phyloP scores from a whole-genome alignment of 1,140 invertebrate genomes.

The Macrobrachium nipponense region DNA sequence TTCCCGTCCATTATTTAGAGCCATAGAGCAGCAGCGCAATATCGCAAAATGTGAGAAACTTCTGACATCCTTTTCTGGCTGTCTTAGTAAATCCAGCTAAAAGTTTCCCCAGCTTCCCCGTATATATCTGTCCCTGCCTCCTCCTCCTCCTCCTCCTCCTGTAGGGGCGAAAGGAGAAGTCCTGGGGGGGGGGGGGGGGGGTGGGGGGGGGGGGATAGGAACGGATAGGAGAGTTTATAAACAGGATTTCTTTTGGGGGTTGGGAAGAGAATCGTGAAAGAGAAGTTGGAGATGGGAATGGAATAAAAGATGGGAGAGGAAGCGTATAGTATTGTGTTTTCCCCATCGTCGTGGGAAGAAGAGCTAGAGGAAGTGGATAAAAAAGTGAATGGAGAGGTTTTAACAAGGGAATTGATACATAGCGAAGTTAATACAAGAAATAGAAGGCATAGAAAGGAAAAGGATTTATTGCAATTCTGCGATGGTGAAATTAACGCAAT shows the following conservation, averaged over 20 bases:
- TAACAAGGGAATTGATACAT: background rate
- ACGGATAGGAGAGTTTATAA: too few species aligned
- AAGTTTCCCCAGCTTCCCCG: background rate
- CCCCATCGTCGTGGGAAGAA: too few species aligned
- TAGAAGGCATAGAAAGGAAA: background rate
- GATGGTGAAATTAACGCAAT: background rate
- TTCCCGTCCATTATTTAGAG: too few species aligned
- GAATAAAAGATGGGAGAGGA: background rate
- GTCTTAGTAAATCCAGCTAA: constrained; percentile 42
- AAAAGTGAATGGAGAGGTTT: background rate
- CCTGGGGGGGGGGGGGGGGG: background rate
- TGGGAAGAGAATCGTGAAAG: background rate
- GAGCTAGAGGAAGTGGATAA: too few species aligned
- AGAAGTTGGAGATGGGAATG: background rate
- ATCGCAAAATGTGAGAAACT: constrained; percentile 37
- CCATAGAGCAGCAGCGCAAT: constrained; percentile 8
- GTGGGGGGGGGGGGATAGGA: background rate
- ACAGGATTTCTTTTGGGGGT: too few species aligned
- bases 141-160: background rate
- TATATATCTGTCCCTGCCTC: constrained; percentile 34
- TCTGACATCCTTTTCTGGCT: constrained; percentile 16
- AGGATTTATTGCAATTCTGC: background rate
- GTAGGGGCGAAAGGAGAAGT: too few species aligned
- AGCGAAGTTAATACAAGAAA: background rate
- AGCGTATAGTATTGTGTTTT: background rate